Conservation (phyloP, 2,888 invertebrate genomes). For the Gerris lacustris region DNA sequence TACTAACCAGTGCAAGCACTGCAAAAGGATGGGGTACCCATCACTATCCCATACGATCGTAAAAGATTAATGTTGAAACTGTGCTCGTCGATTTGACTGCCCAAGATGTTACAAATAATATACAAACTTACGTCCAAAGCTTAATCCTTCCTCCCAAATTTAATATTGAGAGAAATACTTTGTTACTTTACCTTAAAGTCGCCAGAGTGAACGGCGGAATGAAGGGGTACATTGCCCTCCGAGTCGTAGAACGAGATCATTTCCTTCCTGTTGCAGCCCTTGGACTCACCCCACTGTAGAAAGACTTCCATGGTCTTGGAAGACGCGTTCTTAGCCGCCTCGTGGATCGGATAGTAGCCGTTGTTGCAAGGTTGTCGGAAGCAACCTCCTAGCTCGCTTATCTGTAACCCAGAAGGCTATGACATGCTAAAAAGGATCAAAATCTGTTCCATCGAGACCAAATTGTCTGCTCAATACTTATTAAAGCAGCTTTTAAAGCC, state of each 20-base stretch:
- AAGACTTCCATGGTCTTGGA: conserved; percentile 73
- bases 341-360: conserved; percentile 82
- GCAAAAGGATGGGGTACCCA: too few relatives aligned
- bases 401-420: conserved; percentile 42
- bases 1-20: too few relatives aligned
- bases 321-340: conserved; percentile 80
- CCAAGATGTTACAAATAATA: too few relatives aligned
- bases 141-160: too few relatives aligned
- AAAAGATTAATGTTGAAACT: too few relatives aligned
- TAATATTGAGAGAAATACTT: too few relatives aligned
- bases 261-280: conserved; percentile 62
- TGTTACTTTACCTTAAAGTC: conserved; percentile 36
- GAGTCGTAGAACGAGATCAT: conserved; percentile 76
- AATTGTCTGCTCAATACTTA: too few relatives aligned
- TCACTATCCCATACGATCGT: too few relatives aligned
- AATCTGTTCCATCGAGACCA: too few relatives aligned
- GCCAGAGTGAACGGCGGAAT: conserved; percentile 40
- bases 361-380: conserved; percentile 70
- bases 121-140: too few relatives aligned
- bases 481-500: too few relatives aligned
- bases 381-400: conserved; percentile 63
- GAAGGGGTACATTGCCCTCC: conserved; percentile 72
- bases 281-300: conserved; percentile 66
- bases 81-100: too few relatives aligned
- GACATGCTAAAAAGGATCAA: not conserved